Evolutionary conservation across 2,797 vertebrate genomes (phyloP), one percentile per base, ranked within the genome.

Genomic region (Sylvia borin): DNA sequence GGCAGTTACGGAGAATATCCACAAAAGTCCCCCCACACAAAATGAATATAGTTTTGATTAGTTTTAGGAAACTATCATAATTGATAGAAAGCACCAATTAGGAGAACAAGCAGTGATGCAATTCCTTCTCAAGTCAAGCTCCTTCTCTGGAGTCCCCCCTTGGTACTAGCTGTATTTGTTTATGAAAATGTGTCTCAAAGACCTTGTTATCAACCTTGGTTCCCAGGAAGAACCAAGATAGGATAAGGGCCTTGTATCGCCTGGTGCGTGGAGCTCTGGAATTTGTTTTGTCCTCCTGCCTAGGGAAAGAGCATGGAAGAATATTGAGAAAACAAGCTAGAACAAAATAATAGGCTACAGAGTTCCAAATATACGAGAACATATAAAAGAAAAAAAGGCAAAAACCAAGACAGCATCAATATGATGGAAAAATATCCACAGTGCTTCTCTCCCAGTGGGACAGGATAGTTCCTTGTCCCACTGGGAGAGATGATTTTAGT

Each of bases 1-100:
- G 13, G 11, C 36, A 74, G 26, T 36, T 74, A 74, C 22, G 32
- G 9, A 50, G 7, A 58, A 84, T 36, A 12, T 11, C 17, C 51
- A 57, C 51, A 17, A 31, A 84, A 57, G 5, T 21, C 26, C 5
- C 5, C 2, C 3, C 3, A 12, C 1, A 5, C 1, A 0, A 10
- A 17, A 5, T 43, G 43, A 84, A 36, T 66, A 58, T 7, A 43
- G 32, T 15, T 74, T 58, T 58, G 17, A 85, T 0, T 50, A 5
- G 21, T 26, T 51, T 74, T 32, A 66, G 32, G 26, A 66, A 84
- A 51, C 74, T 5, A 50, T 36, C 36, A 32, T 21, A 34, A 66
- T 8, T 43, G 32, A 66, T 32, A 36, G 50, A 74, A 66, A 50
- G 14, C 26, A 20, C 6, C 21, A 66, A 0, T 58, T 58, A 58